A percentile compares a stretch with the other conserved stretches of the same genome.
phyloP scores from a whole-genome alignment of 2,888 invertebrate genomes.

The Cremastobaeus sp. region DNA sequence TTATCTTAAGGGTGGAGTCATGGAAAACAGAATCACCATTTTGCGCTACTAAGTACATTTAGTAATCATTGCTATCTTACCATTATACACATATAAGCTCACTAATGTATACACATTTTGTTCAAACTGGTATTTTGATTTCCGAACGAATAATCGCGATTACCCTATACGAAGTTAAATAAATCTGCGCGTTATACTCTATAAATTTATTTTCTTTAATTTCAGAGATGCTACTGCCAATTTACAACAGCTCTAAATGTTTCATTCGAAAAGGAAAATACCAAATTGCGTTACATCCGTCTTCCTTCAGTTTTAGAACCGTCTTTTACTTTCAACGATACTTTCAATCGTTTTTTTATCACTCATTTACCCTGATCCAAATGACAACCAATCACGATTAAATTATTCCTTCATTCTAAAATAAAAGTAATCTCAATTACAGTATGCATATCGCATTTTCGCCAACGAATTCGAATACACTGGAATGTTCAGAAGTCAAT shows the following conservation, averaged over 20 bases:
- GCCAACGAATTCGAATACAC: conserved; percentile 7
- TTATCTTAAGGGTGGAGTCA: too few relatives aligned
- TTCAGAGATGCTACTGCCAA: too few relatives aligned
- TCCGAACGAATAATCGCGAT: conserved; percentile 24
- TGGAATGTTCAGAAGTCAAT: background rate
- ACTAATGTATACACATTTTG: conserved; percentile 60
- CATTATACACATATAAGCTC: conserved; percentile 69
- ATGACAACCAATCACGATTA: conserved; percentile 46
- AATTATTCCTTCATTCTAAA: conserved; percentile 1
- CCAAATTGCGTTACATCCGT: conserved; percentile 19
- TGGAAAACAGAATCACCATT: too few relatives aligned
- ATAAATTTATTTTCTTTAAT: background rate
- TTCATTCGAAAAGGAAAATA: conserved; percentile 50
- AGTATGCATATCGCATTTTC: conserved; percentile 12
- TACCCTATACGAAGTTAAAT: conserved; percentile 22
- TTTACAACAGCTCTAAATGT: conserved; percentile 3
- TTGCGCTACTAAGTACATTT: conserved; percentile 54
- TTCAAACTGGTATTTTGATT: conserved; percentile 42
- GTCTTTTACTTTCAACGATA: conserved; percentile 24
- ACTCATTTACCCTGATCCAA: conserved; percentile 61
- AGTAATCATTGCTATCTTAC: conserved; percentile 50
- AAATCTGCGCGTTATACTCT: background rate
- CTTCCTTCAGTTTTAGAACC: conserved; percentile 46
- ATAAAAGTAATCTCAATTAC: conserved; percentile 21
- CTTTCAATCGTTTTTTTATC: conserved; percentile 59